These are phyloP conservation scores for Petrocephalus microphthalmus DNA, from an alignment of 2,113 vertebrate species.

Conservation along the genomic window DNA sequence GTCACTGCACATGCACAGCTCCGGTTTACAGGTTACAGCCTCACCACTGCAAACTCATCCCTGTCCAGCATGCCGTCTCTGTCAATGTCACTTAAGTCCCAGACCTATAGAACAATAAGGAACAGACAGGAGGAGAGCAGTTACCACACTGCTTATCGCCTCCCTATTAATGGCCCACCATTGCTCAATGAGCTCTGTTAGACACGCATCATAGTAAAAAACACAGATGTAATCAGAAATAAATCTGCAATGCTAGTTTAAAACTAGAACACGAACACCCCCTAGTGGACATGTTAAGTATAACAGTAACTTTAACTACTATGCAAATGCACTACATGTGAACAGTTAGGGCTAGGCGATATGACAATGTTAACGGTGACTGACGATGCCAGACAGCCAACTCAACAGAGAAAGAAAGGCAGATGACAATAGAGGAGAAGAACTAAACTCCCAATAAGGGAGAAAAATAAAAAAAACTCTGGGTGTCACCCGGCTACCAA, in stretches of 20 bases:
- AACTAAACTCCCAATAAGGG: too few species aligned
- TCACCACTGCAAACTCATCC: conserved; percentile 98
- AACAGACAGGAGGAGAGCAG: neutral
- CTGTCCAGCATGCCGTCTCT: conserved; percentile 93
- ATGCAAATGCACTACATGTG: neutral
- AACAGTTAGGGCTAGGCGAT: neutral
- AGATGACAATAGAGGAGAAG: too few species aligned
- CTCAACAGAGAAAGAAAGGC: too few species aligned
- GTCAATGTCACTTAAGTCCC: conserved; percentile 96
- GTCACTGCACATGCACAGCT: neutral
- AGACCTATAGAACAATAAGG: conserved; percentile 71
- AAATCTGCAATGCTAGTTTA: neutral
- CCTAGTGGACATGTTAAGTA: conserved; percentile 11
- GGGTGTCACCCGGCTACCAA: too few species aligned
- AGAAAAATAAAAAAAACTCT: too few species aligned
- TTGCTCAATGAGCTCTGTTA: neutral
- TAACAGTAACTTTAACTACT: neutral
- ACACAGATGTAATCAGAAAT: neutral
- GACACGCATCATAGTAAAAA: neutral
- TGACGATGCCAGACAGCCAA: too few species aligned
- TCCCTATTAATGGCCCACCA: neutral
- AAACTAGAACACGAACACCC: neutral
- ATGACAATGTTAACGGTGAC: neutral
- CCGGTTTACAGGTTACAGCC: conserved; percentile 31
- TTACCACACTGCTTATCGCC: neutral